Evolutionary conservation across 1,140 invertebrate genomes (phyloP).

Genomic region (Drosophila neocordata): DNA sequence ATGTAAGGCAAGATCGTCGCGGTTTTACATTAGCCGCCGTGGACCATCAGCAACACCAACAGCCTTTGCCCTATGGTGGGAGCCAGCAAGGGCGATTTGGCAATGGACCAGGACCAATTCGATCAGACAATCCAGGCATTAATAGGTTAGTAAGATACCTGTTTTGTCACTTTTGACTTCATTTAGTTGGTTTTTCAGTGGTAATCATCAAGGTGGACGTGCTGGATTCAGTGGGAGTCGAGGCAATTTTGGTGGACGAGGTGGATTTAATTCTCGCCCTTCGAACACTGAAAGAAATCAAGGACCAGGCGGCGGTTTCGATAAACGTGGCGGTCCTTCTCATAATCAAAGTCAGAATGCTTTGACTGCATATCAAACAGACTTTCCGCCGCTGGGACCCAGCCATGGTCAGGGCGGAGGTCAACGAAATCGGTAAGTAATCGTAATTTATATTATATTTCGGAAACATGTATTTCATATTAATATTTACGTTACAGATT

Average conservation of each 20-base stretch:
- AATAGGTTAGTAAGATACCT: constrained; percentile 36
- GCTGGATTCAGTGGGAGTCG: constrained; percentile 72
- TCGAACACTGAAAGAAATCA: constrained; percentile 79
- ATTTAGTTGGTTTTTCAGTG: constrained; percentile 18
- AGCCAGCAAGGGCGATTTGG: constrained; percentile 52
- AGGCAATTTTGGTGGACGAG: constrained; percentile 73
- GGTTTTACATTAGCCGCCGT: constrained; percentile 67
- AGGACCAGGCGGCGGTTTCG: constrained; percentile 23
- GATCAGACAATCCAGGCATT: constrained; percentile 26
- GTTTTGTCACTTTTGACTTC: background rate
- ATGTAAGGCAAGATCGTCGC: constrained; percentile 64
- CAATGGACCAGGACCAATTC: constrained; percentile 46
- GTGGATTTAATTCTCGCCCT: constrained; percentile 54
- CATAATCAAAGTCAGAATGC: constrained; percentile 76
- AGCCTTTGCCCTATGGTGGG: constrained; percentile 46
- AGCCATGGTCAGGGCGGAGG: constrained; percentile 43
- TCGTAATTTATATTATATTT: background rate
- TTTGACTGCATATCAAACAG: constrained; percentile 82
- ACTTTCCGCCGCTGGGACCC: constrained; percentile 62
- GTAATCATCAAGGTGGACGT: constrained; percentile 67
- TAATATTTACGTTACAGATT: constrained; percentile 32
- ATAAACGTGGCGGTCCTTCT: constrained; percentile 43
- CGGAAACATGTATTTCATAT: background rate
- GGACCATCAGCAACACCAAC: constrained; percentile 60
- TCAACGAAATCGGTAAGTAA: constrained; percentile 60